Base-by-base conservation (phyloP, 2,888 invertebrate species). In the Scaptomyza parva region DNA sequence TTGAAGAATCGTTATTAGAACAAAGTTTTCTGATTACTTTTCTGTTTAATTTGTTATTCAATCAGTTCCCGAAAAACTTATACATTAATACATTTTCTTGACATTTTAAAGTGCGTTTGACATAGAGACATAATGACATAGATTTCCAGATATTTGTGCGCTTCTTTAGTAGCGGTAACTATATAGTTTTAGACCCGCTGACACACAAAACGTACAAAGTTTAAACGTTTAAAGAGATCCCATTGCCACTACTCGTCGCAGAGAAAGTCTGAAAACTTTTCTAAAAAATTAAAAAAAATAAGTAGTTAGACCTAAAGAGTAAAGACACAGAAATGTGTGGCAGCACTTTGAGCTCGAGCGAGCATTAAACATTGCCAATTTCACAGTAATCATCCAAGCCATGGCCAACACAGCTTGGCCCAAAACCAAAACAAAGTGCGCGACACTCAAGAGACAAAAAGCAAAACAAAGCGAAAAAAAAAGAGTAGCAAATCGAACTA, bases 331-430 rank as follows among this genome's bases (percentile, higher is more conserved):
- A 67, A 70, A 72, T 54, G 47, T 33, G 24, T n/a, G 52, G 51
- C 54, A 66, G 59, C 50, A 66, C 61, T 65, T 14, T 55, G 60
- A 58, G 62, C 60, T 43, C 47, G 30, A 53, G 59, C 67, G 58
- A 62, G 51, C 84, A 86, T 86, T 82, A 82, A 86, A 74, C 71
- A 67, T 86, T 83, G 82, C 82, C 82, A 83, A 83, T 83, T 83
- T 83, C 86, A 86, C 82, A 86, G 82, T 73, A 77, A 84, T 82
- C 81, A 82, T 71, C 60, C n/a, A n/a, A n/a, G 54, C 53, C 65
- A 40, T 78, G 69, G 82, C 69, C 78, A 60, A 64, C 67, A 47
- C 18, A 76, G 64, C 76, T 45, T 53, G 47, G 53, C 20, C 61
- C 64, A 50, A 75, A 71, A 70, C 61, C 72, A 62, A n/a, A n/a